Evolutionary conservation across 2,113 vertebrate genomes (phyloP).

Genomic region (Nycticorax nycticorax): DNA sequence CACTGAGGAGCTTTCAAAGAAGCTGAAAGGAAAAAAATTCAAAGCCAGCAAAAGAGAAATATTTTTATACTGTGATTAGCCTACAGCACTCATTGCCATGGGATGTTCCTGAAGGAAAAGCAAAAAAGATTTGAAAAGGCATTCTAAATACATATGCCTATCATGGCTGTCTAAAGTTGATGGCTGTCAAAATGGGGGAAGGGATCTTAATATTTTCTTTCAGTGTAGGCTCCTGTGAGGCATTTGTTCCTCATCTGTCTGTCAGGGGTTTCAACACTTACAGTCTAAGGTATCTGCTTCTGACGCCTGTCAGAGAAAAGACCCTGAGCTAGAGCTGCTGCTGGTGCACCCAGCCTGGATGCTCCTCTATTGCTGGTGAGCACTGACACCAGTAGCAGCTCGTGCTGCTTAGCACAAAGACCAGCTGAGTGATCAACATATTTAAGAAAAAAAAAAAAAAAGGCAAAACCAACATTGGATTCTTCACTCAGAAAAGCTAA

Average conservation of each 20-base stretch:
- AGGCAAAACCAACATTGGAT: not conserved
- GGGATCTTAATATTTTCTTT: not conserved
- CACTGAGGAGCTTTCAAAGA: not conserved
- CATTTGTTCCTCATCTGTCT: not conserved
- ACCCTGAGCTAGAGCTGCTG: not conserved
- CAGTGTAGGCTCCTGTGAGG: not conserved
- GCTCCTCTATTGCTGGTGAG: not conserved
- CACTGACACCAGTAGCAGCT: not conserved
- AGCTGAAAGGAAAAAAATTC: not conserved
- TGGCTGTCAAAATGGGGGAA: not conserved
- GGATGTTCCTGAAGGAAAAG: not conserved
- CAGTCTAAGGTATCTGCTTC: not conserved
- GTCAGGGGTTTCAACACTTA: not conserved
- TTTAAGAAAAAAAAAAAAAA: not conserved
- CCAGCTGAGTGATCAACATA: not conserved
- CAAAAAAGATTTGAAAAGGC: not conserved
- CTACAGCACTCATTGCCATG: not conserved
- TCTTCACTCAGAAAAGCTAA: not conserved
- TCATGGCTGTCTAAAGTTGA: not conserved
- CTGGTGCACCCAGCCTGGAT: not conserved
- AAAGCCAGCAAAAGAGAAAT: not conserved
- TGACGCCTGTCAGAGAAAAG: not conserved
- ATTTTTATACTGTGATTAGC: not conserved
- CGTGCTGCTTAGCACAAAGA: not conserved
- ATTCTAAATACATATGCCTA: not conserved